Evolutionary conservation across 1,140 invertebrate genomes (phyloP).

Genomic region (Bombus consobrinus): DNA sequence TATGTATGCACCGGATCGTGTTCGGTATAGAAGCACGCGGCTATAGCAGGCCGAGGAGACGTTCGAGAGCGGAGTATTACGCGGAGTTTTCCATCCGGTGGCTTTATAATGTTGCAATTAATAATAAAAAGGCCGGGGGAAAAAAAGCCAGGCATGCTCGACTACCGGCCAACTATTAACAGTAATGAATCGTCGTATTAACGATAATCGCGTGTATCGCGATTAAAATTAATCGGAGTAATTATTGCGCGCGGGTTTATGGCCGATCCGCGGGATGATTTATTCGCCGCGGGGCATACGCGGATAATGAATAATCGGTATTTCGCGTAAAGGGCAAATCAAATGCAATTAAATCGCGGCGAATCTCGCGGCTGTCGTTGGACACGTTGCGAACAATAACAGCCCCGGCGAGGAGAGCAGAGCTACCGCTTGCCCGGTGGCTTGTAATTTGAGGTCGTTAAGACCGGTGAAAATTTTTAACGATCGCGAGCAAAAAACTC

Average conservation of each 20-base stretch:
- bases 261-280: slow-evolving; percentile 29
- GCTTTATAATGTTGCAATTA: slow-evolving; percentile 20
- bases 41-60: neutral
- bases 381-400: neutral
- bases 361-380: slow-evolving; percentile 6
- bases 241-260: slow-evolving; percentile 18
- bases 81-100: neutral
- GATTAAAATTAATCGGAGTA: slow-evolving; percentile 22
- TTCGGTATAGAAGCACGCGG: neutral
- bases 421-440: neutral
- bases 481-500: neutral
- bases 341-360: slow-evolving; percentile 18
- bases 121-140: neutral
- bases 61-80: neutral
- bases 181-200: slow-evolving; percentile 19
- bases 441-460: slow-evolving; percentile 41
- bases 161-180: slow-evolving; percentile 11
- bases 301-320: slow-evolving; percentile 25
- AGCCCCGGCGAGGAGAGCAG: neutral
- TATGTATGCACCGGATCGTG: neutral
- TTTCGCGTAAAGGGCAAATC: slow-evolving; percentile 14
- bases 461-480: slow-evolving; percentile 41
- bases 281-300: neutral
- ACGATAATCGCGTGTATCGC: slow-evolving; percentile 20
- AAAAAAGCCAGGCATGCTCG: neutral